Percentiles rank a stretch among this genome's conserved stretches.
phyloP scores from a whole-genome alignment of 2,797 vertebrate species.

The Phyllotis vaccarum region DNA sequence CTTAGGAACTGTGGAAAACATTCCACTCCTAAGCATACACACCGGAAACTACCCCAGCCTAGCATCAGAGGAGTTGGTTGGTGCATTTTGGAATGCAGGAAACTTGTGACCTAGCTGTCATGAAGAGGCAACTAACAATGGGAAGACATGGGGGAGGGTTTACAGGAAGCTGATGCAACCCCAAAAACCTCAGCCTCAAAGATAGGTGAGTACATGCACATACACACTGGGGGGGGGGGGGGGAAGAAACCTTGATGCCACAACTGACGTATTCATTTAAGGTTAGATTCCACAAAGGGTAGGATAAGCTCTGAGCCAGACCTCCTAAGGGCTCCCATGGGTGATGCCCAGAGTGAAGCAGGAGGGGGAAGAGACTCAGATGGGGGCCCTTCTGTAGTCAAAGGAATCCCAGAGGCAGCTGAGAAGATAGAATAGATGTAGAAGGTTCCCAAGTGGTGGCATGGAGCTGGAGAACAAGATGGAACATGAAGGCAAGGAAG shows the following conservation, averaged over 20 bases:
- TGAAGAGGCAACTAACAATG: background rate
- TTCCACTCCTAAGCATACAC: background rate
- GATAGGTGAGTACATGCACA: background rate
- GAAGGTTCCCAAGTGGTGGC: background rate
- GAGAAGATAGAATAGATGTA: background rate
- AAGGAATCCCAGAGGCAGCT: background rate
- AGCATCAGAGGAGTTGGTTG: background rate
- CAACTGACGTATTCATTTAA: background rate
- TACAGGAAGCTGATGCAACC: background rate
- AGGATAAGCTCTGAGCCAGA: background rate
- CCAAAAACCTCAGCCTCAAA: background rate
- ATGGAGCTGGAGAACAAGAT: background rate
- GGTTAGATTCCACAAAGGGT: background rate
- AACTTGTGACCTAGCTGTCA: background rate
- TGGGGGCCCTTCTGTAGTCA: background rate
- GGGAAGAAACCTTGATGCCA: too few relatives aligned
- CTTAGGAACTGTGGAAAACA: background rate
- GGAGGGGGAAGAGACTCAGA: background rate
- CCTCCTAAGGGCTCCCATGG: background rate
- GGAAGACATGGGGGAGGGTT: background rate
- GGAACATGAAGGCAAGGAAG: background rate
- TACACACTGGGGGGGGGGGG: background rate
- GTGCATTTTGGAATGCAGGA: background rate
- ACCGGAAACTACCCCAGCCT: background rate
- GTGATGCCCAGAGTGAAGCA: background rate